A percentile compares a stretch with the other conserved stretches of the same genome.
phyloP scores from a whole-genome alignment of 1,140 invertebrate species.

The Cydia pomonella region DNA sequence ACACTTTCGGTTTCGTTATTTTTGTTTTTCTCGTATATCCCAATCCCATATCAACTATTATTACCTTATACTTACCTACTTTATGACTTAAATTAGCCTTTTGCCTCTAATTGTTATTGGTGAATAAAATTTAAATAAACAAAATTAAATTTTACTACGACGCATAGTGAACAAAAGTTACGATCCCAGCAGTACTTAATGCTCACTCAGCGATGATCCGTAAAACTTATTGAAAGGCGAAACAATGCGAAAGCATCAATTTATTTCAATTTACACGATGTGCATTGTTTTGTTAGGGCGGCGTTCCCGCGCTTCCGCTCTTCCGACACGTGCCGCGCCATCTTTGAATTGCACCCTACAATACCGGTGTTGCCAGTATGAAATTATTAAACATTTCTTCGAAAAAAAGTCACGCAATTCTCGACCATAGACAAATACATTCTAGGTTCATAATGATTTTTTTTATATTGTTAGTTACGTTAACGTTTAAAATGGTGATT shows the following conservation, averaged over 20 bases:
- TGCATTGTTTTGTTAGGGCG: slow-evolving; percentile 72
- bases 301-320: slow-evolving; percentile 69
- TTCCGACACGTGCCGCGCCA: slow-evolving; percentile 76
- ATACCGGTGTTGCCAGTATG: slow-evolving; percentile 58
- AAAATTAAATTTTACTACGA: background rate
- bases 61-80: too few species aligned
- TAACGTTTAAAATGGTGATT: slow-evolving; percentile 8
- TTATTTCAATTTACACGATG: slow-evolving; percentile 79
- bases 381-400: slow-evolving; percentile 52
- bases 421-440: slow-evolving; percentile 33
- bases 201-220: slow-evolving; percentile 47
- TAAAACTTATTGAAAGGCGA: slow-evolving; percentile 54
- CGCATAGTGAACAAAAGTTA: background rate
- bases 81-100: too few species aligned
- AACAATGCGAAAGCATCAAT: slow-evolving; percentile 72
- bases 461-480: background rate
- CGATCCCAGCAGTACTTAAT: slow-evolving; percentile 31
- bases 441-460: slow-evolving; percentile 33
- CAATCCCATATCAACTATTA: too few species aligned
- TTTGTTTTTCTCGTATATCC: too few species aligned
- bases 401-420: slow-evolving; percentile 34
- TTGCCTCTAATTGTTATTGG: too few species aligned
- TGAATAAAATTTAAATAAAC: too few species aligned
- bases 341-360: slow-evolving; percentile 73
- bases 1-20: too few species aligned